phyloP scores from a whole-genome alignment of 2,888 invertebrate species.

The Heliconius charithonia region DNA sequence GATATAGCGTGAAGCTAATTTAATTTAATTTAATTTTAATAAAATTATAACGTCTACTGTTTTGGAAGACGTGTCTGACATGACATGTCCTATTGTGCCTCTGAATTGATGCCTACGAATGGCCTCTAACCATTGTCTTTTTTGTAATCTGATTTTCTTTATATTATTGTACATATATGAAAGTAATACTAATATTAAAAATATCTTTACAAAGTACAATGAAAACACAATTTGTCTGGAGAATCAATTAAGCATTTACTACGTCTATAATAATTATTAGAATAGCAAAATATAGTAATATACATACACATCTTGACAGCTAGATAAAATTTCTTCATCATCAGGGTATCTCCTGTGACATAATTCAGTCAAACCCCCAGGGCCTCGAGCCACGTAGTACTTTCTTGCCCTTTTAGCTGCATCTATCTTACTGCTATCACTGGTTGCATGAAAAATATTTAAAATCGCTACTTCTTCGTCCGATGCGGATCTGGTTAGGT shows the following conservation, averaged over 20 bases:
- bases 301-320: constrained; percentile 63
- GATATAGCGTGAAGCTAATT: too few relatives aligned
- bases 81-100: too few relatives aligned
- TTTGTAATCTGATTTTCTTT: too few relatives aligned
- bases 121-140: too few relatives aligned
- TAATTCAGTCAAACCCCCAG: constrained; percentile 69
- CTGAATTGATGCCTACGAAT: too few relatives aligned
- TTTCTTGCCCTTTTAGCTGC: constrained; percentile 71
- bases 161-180: too few relatives aligned
- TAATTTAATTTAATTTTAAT: too few relatives aligned
- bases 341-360: constrained; percentile 77
- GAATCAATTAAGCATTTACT: not conserved
- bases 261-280: not conserved
- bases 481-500: constrained; percentile 66
- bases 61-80: too few relatives aligned
- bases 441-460: constrained; percentile 66
- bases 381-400: constrained; percentile 72
- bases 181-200: too few relatives aligned
- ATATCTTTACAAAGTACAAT: too few relatives aligned
- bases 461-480: constrained; percentile 66
- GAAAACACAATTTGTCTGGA: too few relatives aligned
- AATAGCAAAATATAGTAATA: not conserved
- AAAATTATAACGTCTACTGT: too few relatives aligned
- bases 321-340: constrained; percentile 76
- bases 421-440: constrained; percentile 68